Base-by-base conservation (phyloP, 2,797 vertebrate species). In the Phalloptychus januarius region DNA sequence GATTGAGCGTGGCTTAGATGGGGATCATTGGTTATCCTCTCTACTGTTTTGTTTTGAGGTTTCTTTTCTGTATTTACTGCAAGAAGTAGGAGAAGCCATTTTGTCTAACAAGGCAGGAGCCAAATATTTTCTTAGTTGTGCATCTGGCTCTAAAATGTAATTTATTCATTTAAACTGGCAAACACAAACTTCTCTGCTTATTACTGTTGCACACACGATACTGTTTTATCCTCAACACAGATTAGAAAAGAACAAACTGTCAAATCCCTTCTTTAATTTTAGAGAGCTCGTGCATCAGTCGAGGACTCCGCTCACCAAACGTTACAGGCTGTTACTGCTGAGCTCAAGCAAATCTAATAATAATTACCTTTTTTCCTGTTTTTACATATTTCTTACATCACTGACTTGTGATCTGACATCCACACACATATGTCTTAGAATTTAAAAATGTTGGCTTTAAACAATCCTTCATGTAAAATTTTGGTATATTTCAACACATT, bases 21-120 rank as follows among this genome's bases (percentile, higher is more conserved):
- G 85, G 94, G 95, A 96, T 96, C 95, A 95, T 92, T 92, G 93
- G 92, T 96, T 95, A 96, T 95, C 94, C 95, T 93, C 93, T 95
- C 91, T 76, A 93, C 94, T 94, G 94, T 95, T 93, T 94, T 94
- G 93, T 94, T 95, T 92, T 91, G 90, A 91, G 88, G 89, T 92
- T 94, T 93, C 92, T 90, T 86, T 91, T 93, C 89, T 90, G 85
- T 92, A 87, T 93, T 94, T 93, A 90, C 92, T 90, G 92, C 61
- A 83, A 91, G 86, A 86, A 89, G 83, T 83, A 86, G 78, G 86
- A 89, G 91, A 85, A 89, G 90, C 87, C 92, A 93, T 88, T 93
- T 94, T 93, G 89, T 93, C 88, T 90, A 79, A 81, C 85, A 88
- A 90, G 89, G 86, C 89, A 81, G 77, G 85, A 91, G 92, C 93